Conservation (phyloP, 2,113 vertebrate species). For the Crotophaga sulcirostris region DNA sequence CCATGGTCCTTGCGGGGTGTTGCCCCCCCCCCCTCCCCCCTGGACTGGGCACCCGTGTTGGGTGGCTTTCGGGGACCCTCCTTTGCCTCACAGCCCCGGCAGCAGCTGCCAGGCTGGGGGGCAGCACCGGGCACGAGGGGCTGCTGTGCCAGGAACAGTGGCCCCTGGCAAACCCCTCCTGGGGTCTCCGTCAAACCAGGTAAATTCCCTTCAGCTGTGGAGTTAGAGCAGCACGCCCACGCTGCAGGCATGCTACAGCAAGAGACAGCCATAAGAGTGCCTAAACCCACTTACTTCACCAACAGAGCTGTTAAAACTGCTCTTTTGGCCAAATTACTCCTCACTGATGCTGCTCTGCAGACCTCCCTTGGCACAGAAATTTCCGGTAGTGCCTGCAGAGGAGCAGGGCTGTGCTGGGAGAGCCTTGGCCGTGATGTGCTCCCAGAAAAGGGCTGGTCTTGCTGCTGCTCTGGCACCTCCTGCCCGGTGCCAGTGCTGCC, state of each 20-base stretch:
- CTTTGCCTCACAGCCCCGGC: neutral
- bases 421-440: neutral
- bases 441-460: neutral
- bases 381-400: neutral
- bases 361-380: neutral
- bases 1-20: neutral
- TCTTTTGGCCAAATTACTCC: neutral
- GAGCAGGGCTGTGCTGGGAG: neutral
- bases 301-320: neutral
- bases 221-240: neutral
- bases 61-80: neutral
- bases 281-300: neutral
- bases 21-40: fast-evolving
- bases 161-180: neutral
- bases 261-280: neutral
- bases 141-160: neutral
- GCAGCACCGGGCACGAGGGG: neutral
- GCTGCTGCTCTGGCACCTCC: neutral
- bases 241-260: neutral
- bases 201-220: neutral
- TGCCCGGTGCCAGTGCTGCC: neutral
- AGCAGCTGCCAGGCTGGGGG: neutral
- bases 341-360: neutral
- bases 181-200: neutral
- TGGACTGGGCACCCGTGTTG: fast-evolving